phyloP scores from a whole-genome alignment of 2,888 invertebrate species.

The Helleia helle region DNA sequence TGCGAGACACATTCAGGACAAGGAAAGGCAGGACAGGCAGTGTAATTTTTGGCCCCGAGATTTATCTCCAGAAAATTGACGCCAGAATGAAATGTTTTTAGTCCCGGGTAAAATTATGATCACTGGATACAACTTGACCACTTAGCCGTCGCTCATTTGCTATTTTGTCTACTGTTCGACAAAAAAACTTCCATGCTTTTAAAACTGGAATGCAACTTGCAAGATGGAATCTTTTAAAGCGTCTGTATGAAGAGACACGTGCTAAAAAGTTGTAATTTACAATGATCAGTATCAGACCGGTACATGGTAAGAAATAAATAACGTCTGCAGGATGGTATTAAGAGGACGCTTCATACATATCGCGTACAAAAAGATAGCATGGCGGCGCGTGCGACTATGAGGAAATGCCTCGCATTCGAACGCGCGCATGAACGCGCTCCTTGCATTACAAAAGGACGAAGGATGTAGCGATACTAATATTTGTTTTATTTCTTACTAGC shows the following conservation, averaged over 20 bases:
- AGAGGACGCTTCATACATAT: slow-evolving; percentile 32
- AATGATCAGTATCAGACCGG: not conserved
- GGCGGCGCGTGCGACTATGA: slow-evolving; percentile 41
- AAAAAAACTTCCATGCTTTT: not conserved
- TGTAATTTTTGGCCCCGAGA: no score
- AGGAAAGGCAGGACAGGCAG: no score
- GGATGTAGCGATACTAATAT: no score
- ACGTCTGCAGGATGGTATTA: no score
- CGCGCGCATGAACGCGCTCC: slow-evolving; percentile 4
- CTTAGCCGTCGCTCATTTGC: no score
- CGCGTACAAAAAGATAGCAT: slow-evolving; percentile 34
- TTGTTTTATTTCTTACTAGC: no score
- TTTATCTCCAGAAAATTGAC: no score
- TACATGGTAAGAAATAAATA: no score
- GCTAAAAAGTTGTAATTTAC: slow-evolving; percentile 1
- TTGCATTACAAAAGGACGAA: not conserved
- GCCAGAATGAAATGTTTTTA: no score
- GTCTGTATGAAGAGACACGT: not conserved
- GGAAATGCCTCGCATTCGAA: slow-evolving; percentile 42
- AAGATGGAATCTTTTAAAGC: not conserved
- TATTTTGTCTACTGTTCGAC: not conserved
- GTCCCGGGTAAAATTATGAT: no score
- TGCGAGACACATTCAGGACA: no score
- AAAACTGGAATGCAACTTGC: not conserved
- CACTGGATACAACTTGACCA: no score